Percentiles rank a stretch among this genome's conserved stretches.
Evolutionary conservation across 2,113 vertebrate genomes (phyloP).

Genomic region (Thamnaconus septentrionalis): DNA sequence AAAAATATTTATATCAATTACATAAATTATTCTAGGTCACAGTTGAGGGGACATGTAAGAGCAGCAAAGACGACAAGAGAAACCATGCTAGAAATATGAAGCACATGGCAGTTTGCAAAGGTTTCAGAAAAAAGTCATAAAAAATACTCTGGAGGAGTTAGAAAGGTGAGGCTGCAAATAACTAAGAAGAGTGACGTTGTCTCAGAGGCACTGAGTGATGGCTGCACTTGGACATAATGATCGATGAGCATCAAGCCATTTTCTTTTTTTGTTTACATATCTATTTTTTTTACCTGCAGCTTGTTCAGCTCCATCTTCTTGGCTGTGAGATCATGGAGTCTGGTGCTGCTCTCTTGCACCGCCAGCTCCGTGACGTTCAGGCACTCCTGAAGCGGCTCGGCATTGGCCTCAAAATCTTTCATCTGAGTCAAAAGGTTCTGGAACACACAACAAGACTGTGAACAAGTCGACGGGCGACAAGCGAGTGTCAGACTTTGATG

Average conservation of each 20-base stretch:
- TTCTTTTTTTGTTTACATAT: background rate
- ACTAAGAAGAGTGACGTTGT: background rate
- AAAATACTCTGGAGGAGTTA: background rate
- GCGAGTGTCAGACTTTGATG: background rate
- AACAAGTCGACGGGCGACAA: background rate
- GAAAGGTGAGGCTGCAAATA: slow-evolving; percentile 22
- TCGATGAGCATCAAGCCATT: background rate
- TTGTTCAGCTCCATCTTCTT: slow-evolving; percentile 91
- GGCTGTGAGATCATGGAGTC: slow-evolving; percentile 88
- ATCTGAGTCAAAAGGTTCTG: slow-evolving; percentile 92
- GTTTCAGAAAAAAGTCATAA: too few species aligned
- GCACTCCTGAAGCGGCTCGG: slow-evolving; percentile 88
- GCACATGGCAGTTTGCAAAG: too few species aligned
- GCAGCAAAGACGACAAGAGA: slow-evolving; percentile 28
- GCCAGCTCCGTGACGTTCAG: slow-evolving; percentile 81
- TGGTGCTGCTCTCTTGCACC: slow-evolving; percentile 84
- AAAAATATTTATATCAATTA: background rate
- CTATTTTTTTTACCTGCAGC: slow-evolving; percentile 82
- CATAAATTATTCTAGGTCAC: background rate
- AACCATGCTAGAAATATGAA: slow-evolving; percentile 9
- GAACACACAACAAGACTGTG: background rate
- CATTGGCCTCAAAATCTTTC: slow-evolving; percentile 91
- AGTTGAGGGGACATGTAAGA: slow-evolving; percentile 26
- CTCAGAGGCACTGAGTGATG: background rate
- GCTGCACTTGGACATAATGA: slow-evolving; percentile 14